Evolutionary conservation across 2,797 vertebrate species (phyloP).

Genomic region (Sebastes alutus): DNA sequence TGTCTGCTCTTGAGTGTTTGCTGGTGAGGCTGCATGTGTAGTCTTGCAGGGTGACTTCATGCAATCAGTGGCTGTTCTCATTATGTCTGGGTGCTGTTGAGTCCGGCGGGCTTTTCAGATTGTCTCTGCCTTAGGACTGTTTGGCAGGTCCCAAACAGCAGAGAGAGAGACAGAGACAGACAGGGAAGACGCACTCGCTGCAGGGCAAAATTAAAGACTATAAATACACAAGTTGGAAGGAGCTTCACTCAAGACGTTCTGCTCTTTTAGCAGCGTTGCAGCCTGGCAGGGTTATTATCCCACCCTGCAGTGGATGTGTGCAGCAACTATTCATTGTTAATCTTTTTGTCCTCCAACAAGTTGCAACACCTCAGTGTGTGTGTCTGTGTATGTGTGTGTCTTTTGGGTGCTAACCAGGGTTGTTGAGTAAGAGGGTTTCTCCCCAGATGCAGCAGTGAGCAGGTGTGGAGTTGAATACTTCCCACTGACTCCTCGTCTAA

Average conservation of each 20-base stretch:
- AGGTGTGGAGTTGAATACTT: slow-evolving; percentile 54
- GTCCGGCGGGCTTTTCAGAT: slow-evolving; percentile 40
- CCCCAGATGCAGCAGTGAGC: slow-evolving; percentile 26
- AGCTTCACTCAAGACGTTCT: slow-evolving; percentile 62
- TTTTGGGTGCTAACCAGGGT: slow-evolving; percentile 27
- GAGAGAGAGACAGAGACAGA: slow-evolving; percentile 7
- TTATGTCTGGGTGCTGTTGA: slow-evolving; percentile 38
- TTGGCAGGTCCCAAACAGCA: slow-evolving; percentile 44
- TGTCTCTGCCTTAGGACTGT: slow-evolving; percentile 36
- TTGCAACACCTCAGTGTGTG: slow-evolving; percentile 52
- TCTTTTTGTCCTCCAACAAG: slow-evolving; percentile 68
- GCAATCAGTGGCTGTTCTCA: slow-evolving; percentile 61
- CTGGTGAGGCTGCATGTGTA: slow-evolving; percentile 52
- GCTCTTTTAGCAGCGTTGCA: slow-evolving; percentile 44
- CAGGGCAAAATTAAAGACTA: slow-evolving; percentile 58
- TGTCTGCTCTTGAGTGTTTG: slow-evolving; percentile 9
- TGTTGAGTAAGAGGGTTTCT: slow-evolving; percentile 38
- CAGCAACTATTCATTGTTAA: slow-evolving; percentile 48
- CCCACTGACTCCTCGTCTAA: slow-evolving; percentile 38
- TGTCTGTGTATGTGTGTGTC: slow-evolving; percentile 5
- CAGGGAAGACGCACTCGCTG: slow-evolving; percentile 40
- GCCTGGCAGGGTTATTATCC: slow-evolving; percentile 46
- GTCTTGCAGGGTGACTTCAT: slow-evolving; percentile 75
- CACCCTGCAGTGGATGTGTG: slow-evolving; percentile 37
- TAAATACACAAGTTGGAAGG: slow-evolving; percentile 68